Evolutionary conservation across 2,888 invertebrate genomes (phyloP).

Genomic region (Conops quadrifasciatus): DNA sequence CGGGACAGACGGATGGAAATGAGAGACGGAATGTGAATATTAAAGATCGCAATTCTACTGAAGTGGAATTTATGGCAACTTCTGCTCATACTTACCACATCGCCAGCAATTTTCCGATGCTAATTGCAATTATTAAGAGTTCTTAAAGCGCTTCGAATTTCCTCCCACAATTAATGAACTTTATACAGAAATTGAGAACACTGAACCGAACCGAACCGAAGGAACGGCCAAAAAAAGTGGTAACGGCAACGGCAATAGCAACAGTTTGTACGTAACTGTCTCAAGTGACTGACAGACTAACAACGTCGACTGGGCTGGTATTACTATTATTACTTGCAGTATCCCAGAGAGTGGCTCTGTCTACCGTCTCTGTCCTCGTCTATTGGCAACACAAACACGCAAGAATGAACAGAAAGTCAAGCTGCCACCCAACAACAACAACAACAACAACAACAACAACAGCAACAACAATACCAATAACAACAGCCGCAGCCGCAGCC

Average conservation of each 20-base stretch:
- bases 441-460: conserved; percentile 33
- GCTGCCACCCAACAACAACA: conserved; percentile 5
- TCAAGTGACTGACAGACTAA: conserved; percentile 25
- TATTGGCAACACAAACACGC: conserved; percentile 25
- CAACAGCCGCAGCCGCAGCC: conserved; percentile 23
- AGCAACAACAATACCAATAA: conserved; percentile 16
- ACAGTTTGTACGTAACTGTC: conserved; percentile 19
- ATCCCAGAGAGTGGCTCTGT: neutral
- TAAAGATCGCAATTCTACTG: too few relatives aligned
- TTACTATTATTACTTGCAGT: neutral
- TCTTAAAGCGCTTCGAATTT: too few relatives aligned
- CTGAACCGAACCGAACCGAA: too few relatives aligned
- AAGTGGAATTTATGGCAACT: too few relatives aligned
- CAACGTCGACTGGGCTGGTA: neutral
- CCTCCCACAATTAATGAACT: too few relatives aligned
- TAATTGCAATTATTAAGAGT: too few relatives aligned
- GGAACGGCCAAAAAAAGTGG: too few relatives aligned
- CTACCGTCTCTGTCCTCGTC: conserved; percentile 19
- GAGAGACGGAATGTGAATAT: too few relatives aligned
- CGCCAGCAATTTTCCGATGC: too few relatives aligned
- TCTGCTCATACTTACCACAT: too few relatives aligned
- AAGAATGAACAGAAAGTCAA: conserved; percentile 17
- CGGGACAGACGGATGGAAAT: too few relatives aligned
- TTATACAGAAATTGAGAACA: too few relatives aligned
- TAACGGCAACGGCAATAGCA: neutral